phyloP scores from a whole-genome alignment of 2,888 invertebrate genomes.

The Drymonia ruficornis region DNA sequence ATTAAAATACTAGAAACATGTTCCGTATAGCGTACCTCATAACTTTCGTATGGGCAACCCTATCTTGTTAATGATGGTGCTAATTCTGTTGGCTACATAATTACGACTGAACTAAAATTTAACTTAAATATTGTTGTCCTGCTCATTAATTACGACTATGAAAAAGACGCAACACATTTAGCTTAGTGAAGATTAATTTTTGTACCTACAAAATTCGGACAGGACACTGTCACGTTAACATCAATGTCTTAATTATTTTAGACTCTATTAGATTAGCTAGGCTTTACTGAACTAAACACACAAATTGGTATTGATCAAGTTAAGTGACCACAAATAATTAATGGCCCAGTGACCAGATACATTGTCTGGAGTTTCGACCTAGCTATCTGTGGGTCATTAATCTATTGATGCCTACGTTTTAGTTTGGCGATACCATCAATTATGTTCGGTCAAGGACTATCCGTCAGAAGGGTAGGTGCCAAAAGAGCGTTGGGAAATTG shows the following conservation, averaged over 20 bases:
- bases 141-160: background rate
- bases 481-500: slow-evolving; percentile 35
- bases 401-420: slow-evolving; percentile 75
- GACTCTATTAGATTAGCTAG: slow-evolving; percentile 34
- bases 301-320: slow-evolving; percentile 74
- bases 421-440: slow-evolving; percentile 70
- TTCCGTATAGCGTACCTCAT: too few relatives aligned
- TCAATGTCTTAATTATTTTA: slow-evolving; percentile 5
- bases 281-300: slow-evolving; percentile 39
- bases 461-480: slow-evolving; percentile 54
- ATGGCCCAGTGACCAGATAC: slow-evolving; percentile 76
- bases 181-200: too few relatives aligned
- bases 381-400: slow-evolving; percentile 75
- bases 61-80: too few relatives aligned
- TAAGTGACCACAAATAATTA: slow-evolving; percentile 77
- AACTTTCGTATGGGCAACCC: too few relatives aligned
- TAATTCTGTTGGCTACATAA: too few relatives aligned
- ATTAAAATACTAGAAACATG: too few relatives aligned
- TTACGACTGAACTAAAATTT: too few relatives aligned
- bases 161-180: too few relatives aligned
- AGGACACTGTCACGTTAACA: background rate
- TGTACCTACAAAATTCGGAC: background rate
- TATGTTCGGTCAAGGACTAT: slow-evolving; percentile 65
- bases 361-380: slow-evolving; percentile 76
- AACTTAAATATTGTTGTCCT: too few relatives aligned